Conservation (phyloP, 2,888 invertebrate species). For the Scrobipalpa costella region DNA sequence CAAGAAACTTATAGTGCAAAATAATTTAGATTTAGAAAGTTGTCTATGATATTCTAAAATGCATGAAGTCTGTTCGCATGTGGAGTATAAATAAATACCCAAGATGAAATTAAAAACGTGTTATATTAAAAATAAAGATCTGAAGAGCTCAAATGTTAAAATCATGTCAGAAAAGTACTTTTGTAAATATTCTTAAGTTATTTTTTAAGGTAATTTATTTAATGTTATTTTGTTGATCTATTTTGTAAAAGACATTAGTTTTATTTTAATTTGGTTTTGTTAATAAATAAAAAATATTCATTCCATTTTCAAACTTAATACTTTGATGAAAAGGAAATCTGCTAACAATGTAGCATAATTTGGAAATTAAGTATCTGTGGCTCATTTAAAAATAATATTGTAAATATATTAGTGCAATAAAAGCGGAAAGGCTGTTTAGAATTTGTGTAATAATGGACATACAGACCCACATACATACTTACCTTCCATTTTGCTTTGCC, state of each 20-base stretch:
- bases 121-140: no score
- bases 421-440: neutral
- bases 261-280: neutral
- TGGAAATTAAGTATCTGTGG: neutral
- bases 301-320: neutral
- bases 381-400: neutral
- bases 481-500: no score
- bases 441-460: neutral
- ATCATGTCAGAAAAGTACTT: neutral
- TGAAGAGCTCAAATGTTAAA: no score
- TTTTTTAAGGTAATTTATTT: constrained; percentile 14
- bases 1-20: no score
- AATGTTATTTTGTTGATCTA: constrained; percentile 9
- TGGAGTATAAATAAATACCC: no score
- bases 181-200: constrained; percentile 25
- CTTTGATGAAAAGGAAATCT: neutral
- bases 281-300: neutral
- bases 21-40: no score
- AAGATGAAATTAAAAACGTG: no score
- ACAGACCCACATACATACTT: no score
- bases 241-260: constrained; percentile 19
- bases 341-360: neutral
- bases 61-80: no score
- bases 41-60: no score
- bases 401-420: constrained; percentile 8